phyloP scores from a whole-genome alignment of 2,113 vertebrate species.

The Corythaeola cristata region DNA sequence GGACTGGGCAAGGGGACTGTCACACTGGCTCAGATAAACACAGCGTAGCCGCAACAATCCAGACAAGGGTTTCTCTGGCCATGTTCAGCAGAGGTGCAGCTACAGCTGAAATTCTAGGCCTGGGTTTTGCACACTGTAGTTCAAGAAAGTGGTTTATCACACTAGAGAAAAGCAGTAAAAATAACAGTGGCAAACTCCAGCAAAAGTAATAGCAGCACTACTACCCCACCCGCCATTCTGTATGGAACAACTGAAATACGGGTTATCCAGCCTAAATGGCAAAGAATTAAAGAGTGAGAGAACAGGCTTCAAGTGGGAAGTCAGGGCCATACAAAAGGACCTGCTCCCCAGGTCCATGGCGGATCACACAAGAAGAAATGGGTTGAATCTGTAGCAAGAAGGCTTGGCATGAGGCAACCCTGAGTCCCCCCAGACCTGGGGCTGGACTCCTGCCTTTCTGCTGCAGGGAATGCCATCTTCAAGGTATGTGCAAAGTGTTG shows the following conservation, averaged over 20 bases:
- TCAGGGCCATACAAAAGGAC: neutral
- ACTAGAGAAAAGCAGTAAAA: neutral
- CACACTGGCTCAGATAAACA: neutral
- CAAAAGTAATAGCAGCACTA: neutral
- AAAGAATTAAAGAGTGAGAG: neutral
- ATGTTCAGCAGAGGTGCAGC: neutral
- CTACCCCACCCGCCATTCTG: neutral
- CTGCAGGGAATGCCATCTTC: neutral
- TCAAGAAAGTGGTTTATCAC: neutral
- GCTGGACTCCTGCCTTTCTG: neutral
- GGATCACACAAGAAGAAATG: neutral
- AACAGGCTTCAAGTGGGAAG: neutral
- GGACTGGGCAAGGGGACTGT: neutral
- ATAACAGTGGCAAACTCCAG: neutral
- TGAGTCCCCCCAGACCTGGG: neutral
- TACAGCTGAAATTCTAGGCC: neutral
- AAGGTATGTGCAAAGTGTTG: fast-evolving
- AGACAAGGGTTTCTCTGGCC: neutral
- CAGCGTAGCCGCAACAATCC: fast-evolving
- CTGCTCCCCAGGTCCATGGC: fast-evolving
- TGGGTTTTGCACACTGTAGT: neutral
- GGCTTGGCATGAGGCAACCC: neutral
- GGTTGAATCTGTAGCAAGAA: neutral
- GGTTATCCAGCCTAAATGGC: neutral
- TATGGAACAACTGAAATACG: neutral